Evolutionary conservation across 2,113 vertebrate genomes (phyloP).

Genomic region (Phoxinus phoxinus): DNA sequence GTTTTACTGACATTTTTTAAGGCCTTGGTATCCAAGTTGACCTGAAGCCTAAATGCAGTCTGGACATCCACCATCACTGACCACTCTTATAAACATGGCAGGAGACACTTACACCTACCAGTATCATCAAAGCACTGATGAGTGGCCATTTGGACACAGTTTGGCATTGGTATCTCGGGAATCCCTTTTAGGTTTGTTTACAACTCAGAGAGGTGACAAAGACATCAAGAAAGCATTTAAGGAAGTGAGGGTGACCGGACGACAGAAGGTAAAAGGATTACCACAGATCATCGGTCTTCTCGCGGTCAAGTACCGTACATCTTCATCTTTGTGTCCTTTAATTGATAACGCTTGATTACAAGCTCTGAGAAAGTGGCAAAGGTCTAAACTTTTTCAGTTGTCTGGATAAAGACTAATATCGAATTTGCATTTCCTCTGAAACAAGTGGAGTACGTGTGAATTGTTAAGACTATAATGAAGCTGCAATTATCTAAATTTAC

Average conservation of each 20-base stretch:
- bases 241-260: constrained; percentile 48
- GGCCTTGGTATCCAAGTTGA: constrained; percentile 61
- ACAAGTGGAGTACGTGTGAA: background rate
- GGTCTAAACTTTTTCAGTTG: background rate
- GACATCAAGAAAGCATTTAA: constrained; percentile 56
- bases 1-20: constrained; percentile 66
- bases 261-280: constrained; percentile 43
- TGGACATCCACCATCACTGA: constrained; percentile 47
- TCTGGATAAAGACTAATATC: background rate
- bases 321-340: constrained; percentile 26
- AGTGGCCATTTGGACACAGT: constrained; percentile 48
- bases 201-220: constrained; percentile 54
- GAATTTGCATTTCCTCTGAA: background rate
- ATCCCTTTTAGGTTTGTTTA: constrained; percentile 63
- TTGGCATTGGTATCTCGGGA: constrained; percentile 59
- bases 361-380: background rate
- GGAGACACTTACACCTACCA: constrained; percentile 43
- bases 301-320: constrained; percentile 25
- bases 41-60: constrained; percentile 59
- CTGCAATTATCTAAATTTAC: constrained; percentile 5
- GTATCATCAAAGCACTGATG: constrained; percentile 48
- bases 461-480: constrained; percentile 2
- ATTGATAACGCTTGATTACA: background rate
- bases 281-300: background rate
- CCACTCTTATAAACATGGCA: constrained; percentile 53